These are phyloP conservation scores for Hemibagrus wyckioides DNA, from an alignment of 2,113 vertebrate species.

Conservation along the genomic window DNA sequence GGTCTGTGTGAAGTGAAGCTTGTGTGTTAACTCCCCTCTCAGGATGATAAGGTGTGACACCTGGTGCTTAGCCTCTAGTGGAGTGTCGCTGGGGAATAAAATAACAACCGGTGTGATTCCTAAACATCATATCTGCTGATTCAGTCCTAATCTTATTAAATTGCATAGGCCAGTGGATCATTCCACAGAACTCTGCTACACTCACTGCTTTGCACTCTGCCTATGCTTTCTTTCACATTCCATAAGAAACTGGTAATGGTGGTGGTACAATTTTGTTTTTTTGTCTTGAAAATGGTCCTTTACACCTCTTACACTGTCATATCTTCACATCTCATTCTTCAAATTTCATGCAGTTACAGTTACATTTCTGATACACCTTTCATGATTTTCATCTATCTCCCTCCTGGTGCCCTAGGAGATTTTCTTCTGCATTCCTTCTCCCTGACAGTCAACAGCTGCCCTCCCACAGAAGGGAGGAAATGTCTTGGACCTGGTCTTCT, in stretches of 20 bases:
- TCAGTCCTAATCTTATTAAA: not conserved
- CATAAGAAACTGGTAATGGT: not conserved
- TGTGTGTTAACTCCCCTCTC: not conserved
- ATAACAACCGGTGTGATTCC: not conserved
- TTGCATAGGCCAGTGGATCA: not conserved
- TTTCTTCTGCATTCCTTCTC: not conserved
- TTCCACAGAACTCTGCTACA: not conserved
- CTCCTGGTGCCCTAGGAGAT: not conserved
- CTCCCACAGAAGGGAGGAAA: too few relatives aligned
- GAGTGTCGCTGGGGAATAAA: not conserved
- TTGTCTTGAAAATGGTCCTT: not conserved
- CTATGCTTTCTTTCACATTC: not conserved
- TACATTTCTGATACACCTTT: not conserved
- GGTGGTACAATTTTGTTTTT: not conserved
- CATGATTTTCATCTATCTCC: not conserved
- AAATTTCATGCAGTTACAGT: not conserved
- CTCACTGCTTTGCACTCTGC: not conserved
- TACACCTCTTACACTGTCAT: not conserved
- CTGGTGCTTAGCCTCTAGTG: not conserved
- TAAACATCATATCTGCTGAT: slow-evolving; percentile 14
- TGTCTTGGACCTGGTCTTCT: too few relatives aligned
- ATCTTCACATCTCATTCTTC: not conserved
- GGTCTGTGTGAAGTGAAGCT: not conserved
- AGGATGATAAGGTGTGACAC: not conserved
- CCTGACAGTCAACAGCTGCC: too few relatives aligned